Evolutionary conservation across 2,888 invertebrate species (phyloP).

Genomic region (Sarcophaga caerulescens): DNA sequence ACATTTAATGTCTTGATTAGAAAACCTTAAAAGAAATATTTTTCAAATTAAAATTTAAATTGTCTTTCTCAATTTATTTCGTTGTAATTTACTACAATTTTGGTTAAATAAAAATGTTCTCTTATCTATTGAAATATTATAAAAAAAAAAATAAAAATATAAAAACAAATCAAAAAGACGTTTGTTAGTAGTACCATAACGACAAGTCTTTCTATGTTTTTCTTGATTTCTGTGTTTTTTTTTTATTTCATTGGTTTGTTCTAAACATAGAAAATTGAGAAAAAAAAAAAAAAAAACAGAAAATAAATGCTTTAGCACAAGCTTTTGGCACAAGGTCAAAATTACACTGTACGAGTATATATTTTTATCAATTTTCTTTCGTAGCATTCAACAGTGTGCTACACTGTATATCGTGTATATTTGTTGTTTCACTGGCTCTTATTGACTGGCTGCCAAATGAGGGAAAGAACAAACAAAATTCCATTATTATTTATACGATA

Average conservation of each 20-base stretch:
- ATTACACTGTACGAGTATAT: constrained; percentile 45
- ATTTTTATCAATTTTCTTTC: constrained; percentile 29
- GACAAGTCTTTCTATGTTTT: constrained; percentile 28
- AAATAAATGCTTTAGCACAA: constrained; percentile 55
- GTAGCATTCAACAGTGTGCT: constrained; percentile 41
- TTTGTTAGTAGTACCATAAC: neutral
- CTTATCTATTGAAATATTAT: constrained; percentile 39
- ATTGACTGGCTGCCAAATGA: neutral
- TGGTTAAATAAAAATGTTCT: neutral
- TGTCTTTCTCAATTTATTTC: neutral
- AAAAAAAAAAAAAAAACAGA: neutral
- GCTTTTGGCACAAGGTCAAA: constrained; percentile 68
- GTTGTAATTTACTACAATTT: neutral
- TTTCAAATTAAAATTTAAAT: neutral
- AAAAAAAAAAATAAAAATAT: constrained; percentile 32
- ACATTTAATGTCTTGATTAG: neutral
- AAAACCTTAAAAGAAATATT: neutral
- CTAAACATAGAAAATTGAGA: constrained; percentile 61
- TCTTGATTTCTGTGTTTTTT: constrained; percentile 5
- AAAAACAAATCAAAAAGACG: constrained; percentile 5
- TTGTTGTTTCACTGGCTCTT: neutral
- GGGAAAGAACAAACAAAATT: neutral
- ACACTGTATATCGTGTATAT: constrained; percentile 5
- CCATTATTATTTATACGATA: neutral
- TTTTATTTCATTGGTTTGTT: constrained; percentile 31